These are phyloP conservation scores for Zhengitettix transpicula DNA, from an alignment of 2,888 invertebrate genomes.

Conservation along the genomic window DNA sequence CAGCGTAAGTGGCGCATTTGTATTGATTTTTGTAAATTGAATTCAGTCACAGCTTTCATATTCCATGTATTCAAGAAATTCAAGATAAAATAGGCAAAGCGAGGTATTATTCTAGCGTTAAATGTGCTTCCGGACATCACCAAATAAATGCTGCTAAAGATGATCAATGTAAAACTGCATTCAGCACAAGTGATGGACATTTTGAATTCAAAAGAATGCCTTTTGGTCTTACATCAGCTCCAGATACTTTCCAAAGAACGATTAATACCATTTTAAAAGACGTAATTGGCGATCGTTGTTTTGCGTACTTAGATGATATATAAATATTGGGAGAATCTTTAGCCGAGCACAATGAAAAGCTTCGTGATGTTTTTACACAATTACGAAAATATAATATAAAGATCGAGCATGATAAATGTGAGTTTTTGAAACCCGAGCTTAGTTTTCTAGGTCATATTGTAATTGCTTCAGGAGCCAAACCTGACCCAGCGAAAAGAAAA, in stretches of 20 bases:
- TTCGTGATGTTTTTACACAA: not conserved
- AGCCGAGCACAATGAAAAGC: not conserved
- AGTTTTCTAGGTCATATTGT: constrained; percentile 22
- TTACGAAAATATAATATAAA: not conserved
- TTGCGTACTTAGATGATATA: constrained; percentile 20
- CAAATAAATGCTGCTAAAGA: constrained; percentile 17
- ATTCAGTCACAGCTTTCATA: constrained; percentile 10
- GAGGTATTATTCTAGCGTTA: constrained; percentile 18
- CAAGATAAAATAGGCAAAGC: constrained; percentile 19
- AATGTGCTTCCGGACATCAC: constrained; percentile 20
- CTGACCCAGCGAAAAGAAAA: too few relatives aligned
- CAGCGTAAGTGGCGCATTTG: constrained; percentile 16
- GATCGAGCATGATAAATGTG: constrained; percentile 2
- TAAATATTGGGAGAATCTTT: constrained; percentile 5
- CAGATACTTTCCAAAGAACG: constrained; percentile 20
- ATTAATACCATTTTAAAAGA: constrained; percentile 22
- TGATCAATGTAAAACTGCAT: constrained; percentile 18
- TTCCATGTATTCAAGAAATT: constrained; percentile 18
- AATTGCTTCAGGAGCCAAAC: too few relatives aligned
- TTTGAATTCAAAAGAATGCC: constrained; percentile 20
- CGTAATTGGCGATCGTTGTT: constrained; percentile 15
- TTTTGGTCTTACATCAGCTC: constrained; percentile 19
- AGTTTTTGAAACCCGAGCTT: constrained; percentile 9
- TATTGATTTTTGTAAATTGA: constrained; percentile 16
- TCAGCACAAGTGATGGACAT: constrained; percentile 17